A percentile compares a stretch with the other conserved stretches of the same genome.
phyloP scores from a whole-genome alignment of 2,113 vertebrate species.

The Prunella fulvescens region DNA sequence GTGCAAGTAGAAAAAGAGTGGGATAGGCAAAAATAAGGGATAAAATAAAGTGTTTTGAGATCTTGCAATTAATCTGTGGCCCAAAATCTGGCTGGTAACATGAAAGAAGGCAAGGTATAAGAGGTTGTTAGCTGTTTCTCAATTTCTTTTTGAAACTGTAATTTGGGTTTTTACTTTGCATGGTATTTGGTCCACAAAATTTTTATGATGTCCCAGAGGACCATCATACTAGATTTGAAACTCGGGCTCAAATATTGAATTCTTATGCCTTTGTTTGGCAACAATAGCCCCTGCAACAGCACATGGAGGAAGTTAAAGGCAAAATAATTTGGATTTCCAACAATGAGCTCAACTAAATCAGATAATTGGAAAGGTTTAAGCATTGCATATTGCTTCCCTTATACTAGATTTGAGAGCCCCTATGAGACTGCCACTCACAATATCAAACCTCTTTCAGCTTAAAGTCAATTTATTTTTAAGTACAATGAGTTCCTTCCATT shows the following conservation, averaged over 20 bases:
- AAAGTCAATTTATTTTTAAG: neutral
- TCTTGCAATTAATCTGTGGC: neutral
- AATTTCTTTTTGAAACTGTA: neutral
- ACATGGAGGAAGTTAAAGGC: neutral
- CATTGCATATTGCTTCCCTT: neutral
- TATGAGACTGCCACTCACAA: neutral
- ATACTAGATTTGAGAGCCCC: neutral
- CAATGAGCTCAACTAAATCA: neutral
- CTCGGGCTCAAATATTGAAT: neutral
- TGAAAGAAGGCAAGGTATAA: neutral
- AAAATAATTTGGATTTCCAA: neutral
- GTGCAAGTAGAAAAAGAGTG: neutral
- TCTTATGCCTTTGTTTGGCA: neutral
- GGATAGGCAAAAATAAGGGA: accelerated
- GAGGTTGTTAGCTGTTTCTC: neutral
- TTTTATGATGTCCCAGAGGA: neutral
- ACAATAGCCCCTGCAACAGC: neutral
- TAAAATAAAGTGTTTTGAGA: neutral
- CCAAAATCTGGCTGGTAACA: neutral
- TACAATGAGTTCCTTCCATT: neutral
- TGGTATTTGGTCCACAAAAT: neutral
- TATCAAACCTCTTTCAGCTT: neutral
- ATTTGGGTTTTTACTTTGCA: neutral
- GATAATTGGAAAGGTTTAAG: neutral
- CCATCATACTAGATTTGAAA: neutral